A percentile compares a stretch with the other conserved stretches of the same genome.
Evolutionary conservation across 2,797 vertebrate species (phyloP).

Genomic region (Halcyon leucocephala): DNA sequence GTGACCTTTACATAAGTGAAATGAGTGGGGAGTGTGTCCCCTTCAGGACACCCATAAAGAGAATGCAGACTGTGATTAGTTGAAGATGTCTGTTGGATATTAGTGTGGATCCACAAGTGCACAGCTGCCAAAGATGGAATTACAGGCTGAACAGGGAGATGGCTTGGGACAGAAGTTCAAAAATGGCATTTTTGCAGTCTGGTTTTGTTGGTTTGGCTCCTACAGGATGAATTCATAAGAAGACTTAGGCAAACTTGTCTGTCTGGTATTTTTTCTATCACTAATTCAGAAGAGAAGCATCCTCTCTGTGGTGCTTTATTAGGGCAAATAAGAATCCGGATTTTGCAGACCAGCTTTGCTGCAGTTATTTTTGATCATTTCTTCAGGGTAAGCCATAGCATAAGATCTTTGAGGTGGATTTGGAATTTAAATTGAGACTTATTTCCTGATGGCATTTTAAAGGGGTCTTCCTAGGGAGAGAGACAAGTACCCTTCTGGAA

Average conservation of each 20-base stretch:
- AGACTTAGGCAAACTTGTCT: background rate
- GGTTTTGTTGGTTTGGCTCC: background rate
- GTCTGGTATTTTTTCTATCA: background rate
- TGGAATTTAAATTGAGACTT: background rate
- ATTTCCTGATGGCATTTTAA: background rate
- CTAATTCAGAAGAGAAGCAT: background rate
- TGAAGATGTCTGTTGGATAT: constrained; percentile 11
- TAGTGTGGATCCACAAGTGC: background rate
- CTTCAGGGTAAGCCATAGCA: background rate
- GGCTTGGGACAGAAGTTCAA: background rate
- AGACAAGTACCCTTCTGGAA: background rate
- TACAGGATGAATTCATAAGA: background rate
- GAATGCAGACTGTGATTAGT: constrained; percentile 58
- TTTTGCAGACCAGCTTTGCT: background rate
- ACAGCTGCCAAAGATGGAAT: constrained; percentile 53
- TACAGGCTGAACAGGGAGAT: background rate
- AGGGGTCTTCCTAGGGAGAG: background rate
- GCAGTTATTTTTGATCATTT: background rate
- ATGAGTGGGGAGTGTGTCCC: background rate
- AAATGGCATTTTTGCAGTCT: constrained; percentile 1
- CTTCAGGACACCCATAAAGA: background rate
- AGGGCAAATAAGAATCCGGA: background rate
- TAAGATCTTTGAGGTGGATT: background rate
- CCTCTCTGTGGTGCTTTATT: background rate
- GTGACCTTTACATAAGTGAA: constrained; percentile 49